Evolutionary conservation across 2,888 invertebrate species (phyloP).

Genomic region (Rosalia funebris): DNA sequence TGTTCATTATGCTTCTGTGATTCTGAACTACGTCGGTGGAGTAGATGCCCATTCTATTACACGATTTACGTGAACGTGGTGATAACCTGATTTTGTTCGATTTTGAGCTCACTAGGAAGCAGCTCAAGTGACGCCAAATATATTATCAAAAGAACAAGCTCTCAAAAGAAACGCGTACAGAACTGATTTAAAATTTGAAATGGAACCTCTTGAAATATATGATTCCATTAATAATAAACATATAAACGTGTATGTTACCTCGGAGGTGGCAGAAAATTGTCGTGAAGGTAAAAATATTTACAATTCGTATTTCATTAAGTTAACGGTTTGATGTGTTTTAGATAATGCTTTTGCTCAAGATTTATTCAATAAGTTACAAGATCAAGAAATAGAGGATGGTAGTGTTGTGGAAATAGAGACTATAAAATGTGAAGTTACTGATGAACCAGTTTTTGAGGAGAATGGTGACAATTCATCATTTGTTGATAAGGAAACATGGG

Average conservation of each 20-base stretch:
- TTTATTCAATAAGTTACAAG: conserved; percentile 23
- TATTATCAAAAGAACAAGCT: conserved; percentile 15
- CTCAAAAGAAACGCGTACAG: conserved; percentile 1
- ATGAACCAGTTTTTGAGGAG: conserved; percentile 8
- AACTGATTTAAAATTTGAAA: conserved; percentile 24
- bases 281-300: conserved; percentile 7
- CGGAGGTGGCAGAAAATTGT: conserved; percentile 21
- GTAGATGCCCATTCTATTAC: too few species aligned
- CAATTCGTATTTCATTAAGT: not conserved
- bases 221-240: conserved; percentile 25
- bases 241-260: conserved; percentile 11
- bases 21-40: too few species aligned
- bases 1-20: too few species aligned
- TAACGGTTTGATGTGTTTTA: not conserved
- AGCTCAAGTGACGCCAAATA: conserved; percentile 3
- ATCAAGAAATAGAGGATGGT: conserved; percentile 17
- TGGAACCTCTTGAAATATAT: conserved; percentile 23
- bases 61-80: not conserved
- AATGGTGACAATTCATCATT: too few species aligned
- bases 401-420: conserved; percentile 19
- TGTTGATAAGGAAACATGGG: conserved; percentile 18
- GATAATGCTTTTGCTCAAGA: conserved; percentile 21
- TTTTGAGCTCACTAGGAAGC: conserved; percentile 3
- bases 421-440: conserved; percentile 11
- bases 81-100: not conserved